phyloP scores from a whole-genome alignment of 2,888 invertebrate species.

The Mythimna loreyi region DNA sequence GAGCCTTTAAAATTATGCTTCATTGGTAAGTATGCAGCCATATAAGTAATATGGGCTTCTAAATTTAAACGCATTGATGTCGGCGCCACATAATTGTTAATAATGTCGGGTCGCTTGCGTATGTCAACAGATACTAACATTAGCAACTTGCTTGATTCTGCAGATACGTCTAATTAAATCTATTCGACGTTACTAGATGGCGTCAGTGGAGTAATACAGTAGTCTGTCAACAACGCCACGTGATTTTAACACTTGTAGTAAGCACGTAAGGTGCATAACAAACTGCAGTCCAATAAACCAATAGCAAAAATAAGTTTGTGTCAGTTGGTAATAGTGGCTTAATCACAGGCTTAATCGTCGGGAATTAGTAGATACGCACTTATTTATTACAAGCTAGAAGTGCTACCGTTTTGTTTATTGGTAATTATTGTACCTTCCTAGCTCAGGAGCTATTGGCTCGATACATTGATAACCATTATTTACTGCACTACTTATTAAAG shows the following conservation, averaged over 20 bases:
- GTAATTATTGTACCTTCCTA: slow-evolving; percentile 42
- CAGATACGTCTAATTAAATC: slow-evolving; percentile 73
- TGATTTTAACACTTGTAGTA: slow-evolving; percentile 31
- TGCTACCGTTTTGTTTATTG: slow-evolving; percentile 66
- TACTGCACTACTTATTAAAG: slow-evolving; percentile 38
- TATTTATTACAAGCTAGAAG: slow-evolving; percentile 66
- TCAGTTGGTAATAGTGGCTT: slow-evolving; percentile 62
- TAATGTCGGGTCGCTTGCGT: slow-evolving; percentile 68
- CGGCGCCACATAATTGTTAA: slow-evolving; percentile 83
- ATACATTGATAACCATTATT: slow-evolving; percentile 50
- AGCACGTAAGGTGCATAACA: slow-evolving; percentile 48
- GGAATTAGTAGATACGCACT: slow-evolving; percentile 74
- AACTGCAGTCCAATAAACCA: slow-evolving; percentile 15
- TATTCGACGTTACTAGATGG: slow-evolving; percentile 68
- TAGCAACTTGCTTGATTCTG: slow-evolving; percentile 59
- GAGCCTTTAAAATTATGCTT: slow-evolving; percentile 55
- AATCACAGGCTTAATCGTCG: slow-evolving; percentile 66
- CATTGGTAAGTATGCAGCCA: slow-evolving; percentile 50
- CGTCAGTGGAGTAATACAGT: slow-evolving; percentile 50
- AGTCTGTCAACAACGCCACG: slow-evolving; percentile 1
- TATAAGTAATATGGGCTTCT: slow-evolving; percentile 57
- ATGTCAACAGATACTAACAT: slow-evolving; percentile 73
- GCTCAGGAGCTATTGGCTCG: slow-evolving; percentile 33
- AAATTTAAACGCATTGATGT: slow-evolving; percentile 71
- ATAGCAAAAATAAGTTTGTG: slow-evolving; percentile 43